A percentile compares a stretch with the other conserved stretches of the same genome.
Evolutionary conservation across 2,888 invertebrate genomes (phyloP).

Genomic region (Melinopterus prodromus): DNA sequence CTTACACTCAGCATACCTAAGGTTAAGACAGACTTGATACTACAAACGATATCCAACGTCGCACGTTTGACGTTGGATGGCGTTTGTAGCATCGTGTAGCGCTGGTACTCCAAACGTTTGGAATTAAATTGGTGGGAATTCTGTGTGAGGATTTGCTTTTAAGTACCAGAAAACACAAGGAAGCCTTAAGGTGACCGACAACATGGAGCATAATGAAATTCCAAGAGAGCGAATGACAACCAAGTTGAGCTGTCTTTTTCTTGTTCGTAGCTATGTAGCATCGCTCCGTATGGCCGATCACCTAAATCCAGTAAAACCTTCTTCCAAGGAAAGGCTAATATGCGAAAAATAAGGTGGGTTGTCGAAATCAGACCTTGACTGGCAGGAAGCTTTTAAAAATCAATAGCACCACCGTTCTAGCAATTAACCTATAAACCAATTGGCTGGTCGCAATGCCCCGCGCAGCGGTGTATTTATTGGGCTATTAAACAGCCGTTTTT

Average conservation of each 20-base stretch:
- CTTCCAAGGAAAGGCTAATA: not conserved
- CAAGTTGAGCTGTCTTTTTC: slow-evolving; percentile 7
- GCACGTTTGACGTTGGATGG: too few relatives aligned
- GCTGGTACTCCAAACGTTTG: too few relatives aligned
- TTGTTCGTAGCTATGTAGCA: not conserved
- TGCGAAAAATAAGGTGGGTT: not conserved
- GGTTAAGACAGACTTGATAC: too few relatives aligned
- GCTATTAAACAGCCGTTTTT: not conserved
- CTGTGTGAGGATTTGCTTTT: too few relatives aligned
- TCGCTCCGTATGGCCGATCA: too few relatives aligned
- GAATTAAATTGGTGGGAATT: too few relatives aligned
- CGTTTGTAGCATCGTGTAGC: too few relatives aligned
- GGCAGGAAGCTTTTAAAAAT: not conserved
- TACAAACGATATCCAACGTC: too few relatives aligned
- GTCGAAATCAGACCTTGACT: not conserved
- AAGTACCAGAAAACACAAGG: too few relatives aligned
- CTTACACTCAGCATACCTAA: not conserved
- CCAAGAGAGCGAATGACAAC: not conserved
- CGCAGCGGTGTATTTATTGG: slow-evolving; percentile 23
- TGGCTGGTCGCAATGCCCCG: slow-evolving; percentile 7
- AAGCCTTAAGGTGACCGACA: too few relatives aligned
- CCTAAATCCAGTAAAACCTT: too few relatives aligned
- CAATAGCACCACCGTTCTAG: slow-evolving; percentile 16
- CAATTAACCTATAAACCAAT: slow-evolving; percentile 23
- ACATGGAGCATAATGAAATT: too few relatives aligned